These are phyloP conservation scores for Odontophorus gujanensis DNA, from an alignment of 2,113 vertebrate species.

Conservation along the genomic window DNA sequence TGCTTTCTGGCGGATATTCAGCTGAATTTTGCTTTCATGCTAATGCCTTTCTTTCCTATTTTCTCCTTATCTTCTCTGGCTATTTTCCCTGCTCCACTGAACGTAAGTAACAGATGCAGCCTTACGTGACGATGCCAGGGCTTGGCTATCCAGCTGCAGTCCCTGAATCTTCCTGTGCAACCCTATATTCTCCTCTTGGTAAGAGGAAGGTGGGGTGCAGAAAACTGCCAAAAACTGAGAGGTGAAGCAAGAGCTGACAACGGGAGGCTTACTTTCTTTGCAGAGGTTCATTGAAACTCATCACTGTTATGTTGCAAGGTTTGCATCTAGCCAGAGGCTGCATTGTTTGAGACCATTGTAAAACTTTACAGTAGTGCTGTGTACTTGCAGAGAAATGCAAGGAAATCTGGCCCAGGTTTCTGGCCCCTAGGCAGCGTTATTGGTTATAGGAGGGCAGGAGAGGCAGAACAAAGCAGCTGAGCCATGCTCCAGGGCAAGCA, in stretches of 20 bases:
- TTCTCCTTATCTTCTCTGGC: background rate
- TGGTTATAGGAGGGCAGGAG: background rate
- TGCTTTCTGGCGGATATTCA: background rate
- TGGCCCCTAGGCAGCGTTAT: background rate
- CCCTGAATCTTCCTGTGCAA: background rate
- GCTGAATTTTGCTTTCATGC: background rate
- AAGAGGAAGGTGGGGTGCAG: background rate
- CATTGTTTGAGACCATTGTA: background rate
- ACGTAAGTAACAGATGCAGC: background rate
- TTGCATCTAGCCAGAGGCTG: background rate
- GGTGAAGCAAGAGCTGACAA: background rate
- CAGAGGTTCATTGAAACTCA: background rate
- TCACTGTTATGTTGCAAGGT: background rate
- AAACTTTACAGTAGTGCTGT: background rate
- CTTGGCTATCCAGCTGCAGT: background rate
- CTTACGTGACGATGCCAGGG: background rate
- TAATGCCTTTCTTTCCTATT: background rate
- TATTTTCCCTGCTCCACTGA: background rate
- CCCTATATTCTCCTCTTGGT: accelerated
- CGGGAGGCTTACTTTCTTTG: background rate
- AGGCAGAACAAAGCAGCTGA: background rate
- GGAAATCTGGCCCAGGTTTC: background rate
- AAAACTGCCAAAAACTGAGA: background rate
- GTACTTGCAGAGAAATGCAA: background rate
- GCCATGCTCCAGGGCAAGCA: background rate